These are phyloP conservation scores for Andrena bucephala DNA, from an alignment of 2,888 invertebrate genomes.

Conservation along the genomic window DNA sequence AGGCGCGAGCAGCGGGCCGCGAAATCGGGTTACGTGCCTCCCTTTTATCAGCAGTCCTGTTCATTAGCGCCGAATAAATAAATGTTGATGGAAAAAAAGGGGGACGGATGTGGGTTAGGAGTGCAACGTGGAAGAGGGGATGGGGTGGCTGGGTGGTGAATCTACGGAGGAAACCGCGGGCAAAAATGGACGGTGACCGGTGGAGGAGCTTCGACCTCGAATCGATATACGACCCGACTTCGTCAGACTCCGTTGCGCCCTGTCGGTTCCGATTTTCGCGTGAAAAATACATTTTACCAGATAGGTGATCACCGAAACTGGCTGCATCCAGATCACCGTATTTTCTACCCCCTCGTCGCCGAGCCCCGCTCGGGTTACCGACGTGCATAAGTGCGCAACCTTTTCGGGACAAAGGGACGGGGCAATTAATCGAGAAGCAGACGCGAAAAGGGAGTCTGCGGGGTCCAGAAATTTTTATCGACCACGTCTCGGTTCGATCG, in stretches of 20 bases:
- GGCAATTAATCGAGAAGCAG: not conserved
- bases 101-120: slow-evolving; percentile 53
- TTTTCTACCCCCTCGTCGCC: slow-evolving; percentile 1
- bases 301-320: slow-evolving; percentile 22
- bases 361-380: not conserved
- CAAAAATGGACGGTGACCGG: slow-evolving; percentile 65
- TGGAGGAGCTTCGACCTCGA: slow-evolving; percentile 19
- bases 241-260: slow-evolving; percentile 28
- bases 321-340: slow-evolving; percentile 24
- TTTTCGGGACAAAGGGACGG: not conserved
- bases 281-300: slow-evolving; percentile 32
- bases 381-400: not conserved
- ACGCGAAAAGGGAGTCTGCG: not conserved
- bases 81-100: not conserved
- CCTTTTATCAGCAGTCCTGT: slow-evolving; percentile 56
- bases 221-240: slow-evolving; percentile 51
- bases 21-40: slow-evolving; percentile 38
- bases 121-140: slow-evolving; percentile 6
- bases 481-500: not conserved
- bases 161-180: slow-evolving; percentile 45
- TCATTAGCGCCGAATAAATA: slow-evolving; percentile 65
- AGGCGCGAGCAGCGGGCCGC: slow-evolving; percentile 51
- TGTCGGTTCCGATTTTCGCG: slow-evolving; percentile 44
- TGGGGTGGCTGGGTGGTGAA: not conserved
- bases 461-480: slow-evolving; percentile 14